phyloP scores from a whole-genome alignment of 2,113 vertebrate genomes.

The Melanostigma gelatinosum region DNA sequence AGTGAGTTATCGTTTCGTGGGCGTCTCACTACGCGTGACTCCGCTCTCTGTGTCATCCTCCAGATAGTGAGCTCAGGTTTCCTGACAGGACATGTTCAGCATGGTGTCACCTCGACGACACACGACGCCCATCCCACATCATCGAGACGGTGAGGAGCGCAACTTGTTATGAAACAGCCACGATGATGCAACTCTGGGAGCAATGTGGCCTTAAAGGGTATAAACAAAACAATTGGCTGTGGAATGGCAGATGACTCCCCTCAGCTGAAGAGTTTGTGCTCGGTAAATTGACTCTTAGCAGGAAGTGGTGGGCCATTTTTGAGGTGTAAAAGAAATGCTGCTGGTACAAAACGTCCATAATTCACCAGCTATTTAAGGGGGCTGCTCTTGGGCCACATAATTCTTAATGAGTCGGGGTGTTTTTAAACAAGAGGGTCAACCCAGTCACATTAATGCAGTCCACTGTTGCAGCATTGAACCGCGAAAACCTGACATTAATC shows the following conservation, averaged over 20 bases:
- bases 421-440: constrained; percentile 79
- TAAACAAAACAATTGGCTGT: constrained; percentile 47
- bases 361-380: constrained; percentile 73
- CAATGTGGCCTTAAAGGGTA: constrained; percentile 33
- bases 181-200: constrained; percentile 59
- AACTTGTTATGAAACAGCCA: constrained; percentile 66
- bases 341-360: constrained; percentile 64
- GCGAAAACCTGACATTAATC: constrained; percentile 84
- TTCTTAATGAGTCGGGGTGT: constrained; percentile 76
- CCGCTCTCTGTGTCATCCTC: constrained; percentile 70
- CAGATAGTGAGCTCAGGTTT: constrained; percentile 66
- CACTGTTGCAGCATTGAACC: constrained; percentile 68
- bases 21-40: constrained; percentile 68
- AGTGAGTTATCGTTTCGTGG: constrained; percentile 60
- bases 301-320: constrained; percentile 65
- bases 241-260: constrained; percentile 44
- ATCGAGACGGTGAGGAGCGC: constrained; percentile 44
- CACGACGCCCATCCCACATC: constrained; percentile 30
- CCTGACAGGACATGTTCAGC: constrained; percentile 44
- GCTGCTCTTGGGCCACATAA: constrained; percentile 71
- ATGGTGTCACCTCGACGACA: constrained; percentile 46
- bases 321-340: constrained; percentile 56
- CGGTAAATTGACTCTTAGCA: constrained; percentile 42
- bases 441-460: constrained; percentile 69
- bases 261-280: constrained; percentile 49